Conservation (phyloP, 2,888 invertebrate genomes). For the Hesperia comma region DNA sequence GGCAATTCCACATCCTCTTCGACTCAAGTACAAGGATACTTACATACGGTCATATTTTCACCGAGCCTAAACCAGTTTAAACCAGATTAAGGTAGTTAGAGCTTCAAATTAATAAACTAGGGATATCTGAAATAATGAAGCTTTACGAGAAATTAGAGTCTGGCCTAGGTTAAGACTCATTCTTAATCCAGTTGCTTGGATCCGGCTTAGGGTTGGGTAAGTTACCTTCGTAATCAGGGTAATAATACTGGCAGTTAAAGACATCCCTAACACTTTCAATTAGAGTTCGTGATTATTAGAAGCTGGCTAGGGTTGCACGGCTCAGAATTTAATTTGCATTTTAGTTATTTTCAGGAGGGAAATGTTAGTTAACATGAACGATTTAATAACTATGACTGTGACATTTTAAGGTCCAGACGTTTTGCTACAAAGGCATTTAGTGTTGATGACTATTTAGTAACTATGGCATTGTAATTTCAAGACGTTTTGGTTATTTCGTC, state of each 20-base stretch:
- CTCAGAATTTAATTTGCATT: no score
- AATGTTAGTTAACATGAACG: no score
- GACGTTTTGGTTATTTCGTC: no score
- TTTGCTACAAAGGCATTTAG: no score
- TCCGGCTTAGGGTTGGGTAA: constrained; percentile 1
- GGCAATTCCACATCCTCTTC: no score
- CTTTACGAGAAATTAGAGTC: constrained; percentile 2
- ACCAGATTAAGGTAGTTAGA: constrained; percentile 1
- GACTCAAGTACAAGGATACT: no score
- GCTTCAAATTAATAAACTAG: constrained; percentile 15
- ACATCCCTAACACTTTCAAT: neutral
- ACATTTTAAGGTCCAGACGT: no score
- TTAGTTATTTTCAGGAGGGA: no score
- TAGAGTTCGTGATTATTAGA: neutral
- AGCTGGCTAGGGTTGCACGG: neutral
- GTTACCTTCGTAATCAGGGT: neutral
- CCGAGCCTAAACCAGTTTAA: neutral
- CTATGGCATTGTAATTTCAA: no score
- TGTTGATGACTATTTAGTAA: no score
- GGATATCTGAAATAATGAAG: neutral
- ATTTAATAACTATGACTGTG: no score
- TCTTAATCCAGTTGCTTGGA: neutral
- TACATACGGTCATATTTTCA: constrained; percentile 1
- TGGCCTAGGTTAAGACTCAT: constrained; percentile 8
- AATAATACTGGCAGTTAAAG: neutral